Conservation (phyloP, 2,888 invertebrate genomes). For the Aplocera efformata region DNA sequence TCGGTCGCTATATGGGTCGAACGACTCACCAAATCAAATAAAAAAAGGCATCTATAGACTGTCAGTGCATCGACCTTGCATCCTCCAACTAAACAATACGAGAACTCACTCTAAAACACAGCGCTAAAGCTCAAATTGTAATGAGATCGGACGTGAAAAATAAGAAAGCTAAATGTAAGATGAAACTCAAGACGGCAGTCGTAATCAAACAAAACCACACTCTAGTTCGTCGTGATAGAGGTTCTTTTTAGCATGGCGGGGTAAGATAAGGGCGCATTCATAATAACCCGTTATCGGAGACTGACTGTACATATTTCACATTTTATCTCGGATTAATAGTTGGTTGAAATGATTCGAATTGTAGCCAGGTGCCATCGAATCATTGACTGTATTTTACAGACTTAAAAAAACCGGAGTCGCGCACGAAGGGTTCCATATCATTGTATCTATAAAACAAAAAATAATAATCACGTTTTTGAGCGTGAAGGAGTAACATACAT, state of each 20-base stretch:
- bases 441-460: too few relatives aligned
- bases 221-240: constrained; percentile 35
- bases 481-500: too few relatives aligned
- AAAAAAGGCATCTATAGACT: constrained; percentile 75
- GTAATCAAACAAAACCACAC: constrained; percentile 42
- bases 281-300: constrained; percentile 66
- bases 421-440: too few relatives aligned
- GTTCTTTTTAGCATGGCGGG: constrained; percentile 32
- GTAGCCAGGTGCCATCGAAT: constrained; percentile 34
- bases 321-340: constrained; percentile 70
- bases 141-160: constrained; percentile 53
- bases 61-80: constrained; percentile 76
- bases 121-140: constrained; percentile 49
- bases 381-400: constrained; percentile 24
- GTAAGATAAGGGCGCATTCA: constrained; percentile 71
- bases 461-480: too few relatives aligned
- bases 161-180: constrained; percentile 75
- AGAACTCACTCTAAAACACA: constrained; percentile 36
- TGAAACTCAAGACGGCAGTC: constrained; percentile 69
- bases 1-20: constrained; percentile 73
- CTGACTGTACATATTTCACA: constrained; percentile 73
- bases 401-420: too few relatives aligned
- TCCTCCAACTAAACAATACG: constrained; percentile 44
- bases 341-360: constrained; percentile 65
- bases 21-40: constrained; percentile 77